A percentile compares a stretch with the other conserved stretches of the same genome.
Conservation (phyloP, 92 coral and sea anemone species). For the Phenganax stokvisi region DNA sequence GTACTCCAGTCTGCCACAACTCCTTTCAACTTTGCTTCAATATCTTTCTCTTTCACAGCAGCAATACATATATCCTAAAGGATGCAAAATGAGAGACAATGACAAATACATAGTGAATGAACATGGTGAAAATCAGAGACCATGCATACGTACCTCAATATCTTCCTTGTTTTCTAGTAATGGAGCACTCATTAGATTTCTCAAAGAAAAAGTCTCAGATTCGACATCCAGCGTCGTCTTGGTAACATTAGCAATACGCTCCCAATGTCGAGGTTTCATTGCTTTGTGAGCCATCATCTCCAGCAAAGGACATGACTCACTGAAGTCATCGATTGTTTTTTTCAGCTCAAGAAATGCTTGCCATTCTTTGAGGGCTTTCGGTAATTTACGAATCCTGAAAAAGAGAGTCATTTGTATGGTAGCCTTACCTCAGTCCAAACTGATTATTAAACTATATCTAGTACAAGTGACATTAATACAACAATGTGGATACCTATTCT, state of each 20-base stretch:
- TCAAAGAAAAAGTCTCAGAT: constrained; percentile 87
- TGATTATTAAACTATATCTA: too few relatives aligned
- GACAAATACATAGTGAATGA: background rate
- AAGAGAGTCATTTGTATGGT: constrained; percentile 1
- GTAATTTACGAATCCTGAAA: constrained; percentile 83
- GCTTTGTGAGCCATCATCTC: constrained; percentile 99
- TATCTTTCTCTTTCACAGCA: constrained; percentile 95
- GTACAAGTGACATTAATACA: background rate
- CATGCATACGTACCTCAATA: constrained; percentile 62
- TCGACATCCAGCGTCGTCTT: constrained; percentile 88
- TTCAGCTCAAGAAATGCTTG: constrained; percentile 96
- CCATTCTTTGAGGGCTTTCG: constrained; percentile 97
- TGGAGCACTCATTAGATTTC: constrained; percentile 98
- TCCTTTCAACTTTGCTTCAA: constrained; percentile 85
- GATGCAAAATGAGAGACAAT: background rate
- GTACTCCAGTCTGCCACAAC: constrained; percentile 96
- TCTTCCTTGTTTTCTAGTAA: constrained; percentile 93
- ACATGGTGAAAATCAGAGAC: background rate
- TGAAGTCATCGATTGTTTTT: constrained; percentile 98
- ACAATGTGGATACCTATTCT: constrained; percentile 64
- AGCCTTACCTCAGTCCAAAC: background rate
- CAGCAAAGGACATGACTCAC: constrained; percentile 94
- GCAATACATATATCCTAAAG: constrained; percentile 93
- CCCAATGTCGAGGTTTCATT: constrained; percentile 97
- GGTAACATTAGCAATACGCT: constrained; percentile 71